These are phyloP conservation scores for Spermophilus dauricus DNA, from an alignment of 2,113 vertebrate genomes.

Conservation along the genomic window DNA sequence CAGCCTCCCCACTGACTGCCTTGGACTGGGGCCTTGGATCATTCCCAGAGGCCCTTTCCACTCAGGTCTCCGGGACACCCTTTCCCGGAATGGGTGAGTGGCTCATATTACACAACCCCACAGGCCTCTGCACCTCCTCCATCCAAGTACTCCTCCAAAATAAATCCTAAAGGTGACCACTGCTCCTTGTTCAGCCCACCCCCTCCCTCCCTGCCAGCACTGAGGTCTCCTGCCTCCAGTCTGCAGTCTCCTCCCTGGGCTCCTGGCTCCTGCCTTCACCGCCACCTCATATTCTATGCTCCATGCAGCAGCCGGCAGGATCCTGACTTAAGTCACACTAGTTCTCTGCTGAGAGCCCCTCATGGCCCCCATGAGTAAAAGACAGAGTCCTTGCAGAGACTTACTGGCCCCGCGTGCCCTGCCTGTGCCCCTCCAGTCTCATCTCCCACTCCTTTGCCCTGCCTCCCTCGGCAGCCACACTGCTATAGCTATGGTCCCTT, in stretches of 20 bases:
- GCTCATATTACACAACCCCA: not conserved
- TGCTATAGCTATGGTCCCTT: not conserved
- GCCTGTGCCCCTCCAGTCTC: not conserved
- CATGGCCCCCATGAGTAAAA: not conserved
- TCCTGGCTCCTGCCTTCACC: not conserved
- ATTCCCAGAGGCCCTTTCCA: slow-evolving; percentile 37
- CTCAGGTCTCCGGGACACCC: not conserved
- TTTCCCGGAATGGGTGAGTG: slow-evolving; percentile 45
- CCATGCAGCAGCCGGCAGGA: not conserved
- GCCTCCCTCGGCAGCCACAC: not conserved
- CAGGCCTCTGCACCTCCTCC: not conserved
- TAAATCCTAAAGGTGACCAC: not conserved
- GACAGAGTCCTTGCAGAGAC: not conserved
- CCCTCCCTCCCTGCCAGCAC: not conserved
- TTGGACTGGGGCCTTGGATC: not conserved
- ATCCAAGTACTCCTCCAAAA: not conserved
- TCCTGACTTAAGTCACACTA: not conserved
- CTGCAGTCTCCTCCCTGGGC: not conserved
- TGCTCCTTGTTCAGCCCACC: not conserved
- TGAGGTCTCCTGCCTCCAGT: not conserved
- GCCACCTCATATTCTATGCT: not conserved
- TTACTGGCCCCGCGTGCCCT: accelerated
- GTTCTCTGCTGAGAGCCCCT: not conserved
- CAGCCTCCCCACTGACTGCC: not conserved
- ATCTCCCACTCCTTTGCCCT: not conserved